Evolutionary conservation across 2,888 invertebrate genomes (phyloP), one percentile per base, ranked within the genome.

Genomic region (Eilema caniola): DNA sequence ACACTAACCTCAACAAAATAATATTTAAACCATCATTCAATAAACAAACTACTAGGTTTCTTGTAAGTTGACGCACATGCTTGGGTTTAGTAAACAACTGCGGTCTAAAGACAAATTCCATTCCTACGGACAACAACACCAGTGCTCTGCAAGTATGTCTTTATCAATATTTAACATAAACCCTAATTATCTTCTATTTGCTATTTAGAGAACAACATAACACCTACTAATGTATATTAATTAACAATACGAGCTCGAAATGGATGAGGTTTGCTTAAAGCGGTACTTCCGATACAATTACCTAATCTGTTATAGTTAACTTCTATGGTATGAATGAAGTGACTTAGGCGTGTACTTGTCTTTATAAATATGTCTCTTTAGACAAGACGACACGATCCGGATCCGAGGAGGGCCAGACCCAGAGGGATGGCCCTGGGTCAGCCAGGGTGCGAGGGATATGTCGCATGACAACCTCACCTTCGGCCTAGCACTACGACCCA

Each of bases 21-120:
- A 87, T 68, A 80, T 85, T 86, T 62, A 90, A 74, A 75, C 73
- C 83, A 81, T 91, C 91, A 77, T 88, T 91, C 69, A 84, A 70
- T 71, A 90, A 74, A 76, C 87, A 89, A 76, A 86, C 61, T 74
- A 72, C 71, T 68, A 88, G 71, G 80, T 85, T 86, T 77, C 85
- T 84, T 75, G 78, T 72, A 63, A 86, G 76, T 83, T 71, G 69
- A 73, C 75, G 79, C 68, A 76, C 77, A 69, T 80, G 81, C 87
- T 86, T 88, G 67, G 76, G 78, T 73, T 77, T 75, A 73, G 76
- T 70, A 73, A 75, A 74, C 67, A 74, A 78, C 73, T 68, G 65
- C 71, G 74, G 71, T 84, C 88, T 86, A 88, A 87, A 89, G 86
- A 89, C 90, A 90, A 82, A 80, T 68, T 77, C 75, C 71, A 81